phyloP scores from a whole-genome alignment of 2,113 vertebrate genomes.

The Rutilus rutilus region DNA sequence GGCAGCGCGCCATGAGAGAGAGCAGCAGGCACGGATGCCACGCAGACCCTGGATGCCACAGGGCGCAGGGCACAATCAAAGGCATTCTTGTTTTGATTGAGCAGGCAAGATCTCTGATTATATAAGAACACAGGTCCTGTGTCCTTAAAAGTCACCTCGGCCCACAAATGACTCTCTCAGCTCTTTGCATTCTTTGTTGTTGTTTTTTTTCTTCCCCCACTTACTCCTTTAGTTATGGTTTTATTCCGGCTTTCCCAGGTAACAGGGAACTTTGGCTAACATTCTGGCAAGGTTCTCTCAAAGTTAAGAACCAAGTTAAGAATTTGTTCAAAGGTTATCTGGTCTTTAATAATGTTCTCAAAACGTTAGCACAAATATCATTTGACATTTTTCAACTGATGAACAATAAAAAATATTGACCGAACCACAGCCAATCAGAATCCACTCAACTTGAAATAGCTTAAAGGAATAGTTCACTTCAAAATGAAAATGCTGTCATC shows the following conservation, averaged over 20 bases:
- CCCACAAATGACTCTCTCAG: conserved; percentile 47
- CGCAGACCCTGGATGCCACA: conserved; percentile 35
- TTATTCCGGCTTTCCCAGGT: neutral
- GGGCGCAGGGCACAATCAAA: conserved; percentile 49
- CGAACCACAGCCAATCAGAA: neutral
- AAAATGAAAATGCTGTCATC: too few relatives aligned
- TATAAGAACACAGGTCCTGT: conserved; percentile 58
- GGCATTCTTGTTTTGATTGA: conserved; percentile 51
- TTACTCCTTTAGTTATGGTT: conserved; percentile 11
- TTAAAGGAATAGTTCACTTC: too few relatives aligned
- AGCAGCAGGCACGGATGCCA: conserved; percentile 51
- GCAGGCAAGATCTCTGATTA: conserved; percentile 53
- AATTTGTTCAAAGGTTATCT: too few relatives aligned
- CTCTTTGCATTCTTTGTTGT: conserved; percentile 54
- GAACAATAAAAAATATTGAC: neutral
- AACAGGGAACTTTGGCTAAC: too few relatives aligned
- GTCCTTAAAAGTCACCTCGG: conserved; percentile 58
- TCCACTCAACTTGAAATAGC: too few relatives aligned
- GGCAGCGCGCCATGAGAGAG: conserved; percentile 52
- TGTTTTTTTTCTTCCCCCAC: conserved; percentile 23
- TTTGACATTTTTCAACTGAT: neutral
- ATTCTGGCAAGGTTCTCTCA: too few relatives aligned
- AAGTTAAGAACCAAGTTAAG: too few relatives aligned
- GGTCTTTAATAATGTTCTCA: too few relatives aligned
- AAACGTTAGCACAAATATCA: too few relatives aligned